These are phyloP conservation scores for Cosmia trapezina DNA, from an alignment of 2,888 invertebrate species.

Conservation along the genomic window DNA sequence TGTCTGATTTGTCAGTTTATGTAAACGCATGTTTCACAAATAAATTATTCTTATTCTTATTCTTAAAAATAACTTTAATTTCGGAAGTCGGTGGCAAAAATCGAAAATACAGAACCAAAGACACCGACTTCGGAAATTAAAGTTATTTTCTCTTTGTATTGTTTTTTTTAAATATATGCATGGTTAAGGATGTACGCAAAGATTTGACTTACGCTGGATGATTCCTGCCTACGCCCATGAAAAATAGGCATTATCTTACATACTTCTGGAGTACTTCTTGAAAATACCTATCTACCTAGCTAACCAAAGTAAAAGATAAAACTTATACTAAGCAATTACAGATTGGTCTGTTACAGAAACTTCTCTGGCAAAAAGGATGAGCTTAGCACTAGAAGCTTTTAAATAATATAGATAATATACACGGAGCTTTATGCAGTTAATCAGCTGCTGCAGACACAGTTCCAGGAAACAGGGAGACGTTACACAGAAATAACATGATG, in stretches of 20 bases:
- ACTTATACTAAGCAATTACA: constrained; percentile 13
- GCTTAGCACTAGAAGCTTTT: constrained; percentile 46
- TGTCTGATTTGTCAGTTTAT: no score
- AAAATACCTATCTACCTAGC: neutral
- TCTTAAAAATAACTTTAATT: no score
- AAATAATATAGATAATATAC: constrained; percentile 61
- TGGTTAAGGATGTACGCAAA: neutral
- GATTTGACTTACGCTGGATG: neutral
- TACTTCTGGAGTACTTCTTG: neutral
- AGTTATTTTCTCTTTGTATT: no score
- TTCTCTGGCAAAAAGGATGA: constrained; percentile 22
- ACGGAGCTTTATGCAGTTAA: constrained; percentile 61
- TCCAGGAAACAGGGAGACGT: constrained; percentile 61
- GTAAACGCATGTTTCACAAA: no score
- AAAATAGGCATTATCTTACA: neutral
- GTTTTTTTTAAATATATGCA: no score
- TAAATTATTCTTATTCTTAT: no score
- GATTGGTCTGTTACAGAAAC: constrained; percentile 16
- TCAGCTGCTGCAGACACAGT: constrained; percentile 65
- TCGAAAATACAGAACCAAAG: no score
- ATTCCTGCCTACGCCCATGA: neutral
- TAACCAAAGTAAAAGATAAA: constrained; percentile 5
- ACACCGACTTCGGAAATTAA: no score
- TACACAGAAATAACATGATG: constrained; percentile 37
- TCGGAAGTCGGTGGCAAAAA: no score